Evolutionary conservation across 2,113 vertebrate species (phyloP).

Genomic region (Caracal caracal): DNA sequence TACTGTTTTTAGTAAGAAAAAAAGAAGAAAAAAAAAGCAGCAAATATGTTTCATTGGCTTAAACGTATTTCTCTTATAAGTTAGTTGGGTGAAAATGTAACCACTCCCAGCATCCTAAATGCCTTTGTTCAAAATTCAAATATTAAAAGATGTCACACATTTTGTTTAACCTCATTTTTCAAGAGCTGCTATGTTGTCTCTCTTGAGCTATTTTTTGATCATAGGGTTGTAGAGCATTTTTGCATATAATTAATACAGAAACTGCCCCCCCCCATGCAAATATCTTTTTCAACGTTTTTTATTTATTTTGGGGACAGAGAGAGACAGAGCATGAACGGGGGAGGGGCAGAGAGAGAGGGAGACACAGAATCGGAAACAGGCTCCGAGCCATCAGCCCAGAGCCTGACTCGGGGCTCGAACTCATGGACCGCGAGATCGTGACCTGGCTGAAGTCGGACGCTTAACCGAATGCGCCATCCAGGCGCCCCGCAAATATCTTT

Average conservation of each 20-base stretch:
- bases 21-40: background rate
- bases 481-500: conserved; percentile 15
- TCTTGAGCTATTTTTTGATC: background rate
- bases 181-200: background rate
- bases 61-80: background rate
- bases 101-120: background rate
- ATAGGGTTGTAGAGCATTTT: background rate
- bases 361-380: too few relatives aligned
- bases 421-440: too few relatives aligned
- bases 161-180: background rate
- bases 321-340: too few relatives aligned
- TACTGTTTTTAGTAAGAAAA: background rate
- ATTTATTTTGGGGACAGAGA: too few relatives aligned
- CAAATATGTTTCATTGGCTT: background rate
- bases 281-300: too few relatives aligned
- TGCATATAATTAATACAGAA: background rate
- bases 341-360: too few relatives aligned
- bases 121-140: background rate
- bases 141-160: background rate
- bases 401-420: too few relatives aligned
- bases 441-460: too few relatives aligned
- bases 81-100: background rate
- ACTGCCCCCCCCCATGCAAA: background rate
- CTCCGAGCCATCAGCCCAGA: too few relatives aligned
- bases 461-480: too few relatives aligned